A percentile compares a stretch with the other conserved stretches of the same genome.
phyloP scores from a whole-genome alignment of 92 coral and sea anemone species.

The Hydrozoanthus gracilis region DNA sequence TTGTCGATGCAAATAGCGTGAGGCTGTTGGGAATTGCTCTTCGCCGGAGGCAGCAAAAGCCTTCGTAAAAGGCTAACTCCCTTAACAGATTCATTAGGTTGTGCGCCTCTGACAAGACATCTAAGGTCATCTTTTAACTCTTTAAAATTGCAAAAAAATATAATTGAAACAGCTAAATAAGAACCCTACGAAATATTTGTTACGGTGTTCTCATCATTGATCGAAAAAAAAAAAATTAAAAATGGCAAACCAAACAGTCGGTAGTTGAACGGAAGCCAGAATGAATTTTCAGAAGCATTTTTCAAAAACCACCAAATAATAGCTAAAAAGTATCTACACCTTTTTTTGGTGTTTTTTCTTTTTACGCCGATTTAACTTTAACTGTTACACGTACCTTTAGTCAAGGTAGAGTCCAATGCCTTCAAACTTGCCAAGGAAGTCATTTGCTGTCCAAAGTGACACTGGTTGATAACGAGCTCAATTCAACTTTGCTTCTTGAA shows the following conservation, averaged over 20 bases:
- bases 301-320: too few species aligned
- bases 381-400: too few species aligned
- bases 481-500: background rate
- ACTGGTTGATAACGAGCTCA: background rate
- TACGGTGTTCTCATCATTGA: background rate
- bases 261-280: too few species aligned
- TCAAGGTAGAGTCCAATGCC: background rate
- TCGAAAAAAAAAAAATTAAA: background rate
- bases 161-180: constrained; percentile 21
- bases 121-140: constrained; percentile 32
- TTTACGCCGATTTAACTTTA: too few species aligned
- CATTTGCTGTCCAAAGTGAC: background rate
- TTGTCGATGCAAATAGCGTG: background rate
- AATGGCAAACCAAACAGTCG: background rate
- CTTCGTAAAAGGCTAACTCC: background rate
- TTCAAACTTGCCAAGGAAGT: background rate
- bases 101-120: background rate
- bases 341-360: too few species aligned
- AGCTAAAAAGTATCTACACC: too few species aligned
- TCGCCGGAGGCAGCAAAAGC: constrained; percentile 4
- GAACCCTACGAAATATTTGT: background rate
- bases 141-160: constrained; percentile 19
- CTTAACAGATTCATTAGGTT: constrained; percentile 6
- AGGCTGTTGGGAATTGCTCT: background rate
- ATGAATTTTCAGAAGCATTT: too few species aligned